A percentile compares a stretch with the other conserved stretches of the same genome.
Conservation (phyloP, 2,797 vertebrate species). For the Neostethus bicornis region DNA sequence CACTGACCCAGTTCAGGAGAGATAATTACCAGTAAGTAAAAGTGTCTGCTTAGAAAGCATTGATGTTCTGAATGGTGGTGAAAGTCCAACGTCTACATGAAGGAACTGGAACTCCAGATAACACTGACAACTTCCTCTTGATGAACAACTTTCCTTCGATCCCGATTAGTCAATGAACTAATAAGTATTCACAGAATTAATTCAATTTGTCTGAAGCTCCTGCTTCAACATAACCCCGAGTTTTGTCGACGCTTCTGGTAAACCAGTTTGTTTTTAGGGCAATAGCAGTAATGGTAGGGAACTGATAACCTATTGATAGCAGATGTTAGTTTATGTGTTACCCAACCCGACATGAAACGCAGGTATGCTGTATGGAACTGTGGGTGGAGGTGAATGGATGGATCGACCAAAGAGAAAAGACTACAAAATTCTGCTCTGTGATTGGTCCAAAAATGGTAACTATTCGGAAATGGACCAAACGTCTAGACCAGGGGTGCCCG, state of each 20-base stretch:
- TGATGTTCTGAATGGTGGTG: neutral
- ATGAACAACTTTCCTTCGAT: neutral
- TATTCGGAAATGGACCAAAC: no score
- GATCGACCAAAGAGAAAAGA: neutral
- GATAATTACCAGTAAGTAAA: neutral
- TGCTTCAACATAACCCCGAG: neutral
- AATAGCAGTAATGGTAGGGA: neutral
- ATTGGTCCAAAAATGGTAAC: no score
- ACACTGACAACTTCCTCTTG: conserved; percentile 24
- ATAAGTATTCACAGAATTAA: neutral
- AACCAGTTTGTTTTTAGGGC: conserved; percentile 9
- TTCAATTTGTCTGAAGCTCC: neutral
- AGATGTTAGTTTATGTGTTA: neutral
- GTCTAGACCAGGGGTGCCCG: no score
- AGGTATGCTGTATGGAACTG: neutral
- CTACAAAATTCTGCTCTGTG: no score
- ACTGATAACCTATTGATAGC: conserved; percentile 11
- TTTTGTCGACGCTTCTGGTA: conserved; percentile 2
- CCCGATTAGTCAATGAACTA: neutral
- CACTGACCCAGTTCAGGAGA: no score
- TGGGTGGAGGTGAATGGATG: neutral
- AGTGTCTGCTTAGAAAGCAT: no score
- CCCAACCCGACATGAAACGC: conserved; percentile 6
- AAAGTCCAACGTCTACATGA: conserved; percentile 51
- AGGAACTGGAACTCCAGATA: conserved; percentile 30